Evolutionary conservation across 2,888 invertebrate species (phyloP).

Genomic region (Acronicta psi): DNA sequence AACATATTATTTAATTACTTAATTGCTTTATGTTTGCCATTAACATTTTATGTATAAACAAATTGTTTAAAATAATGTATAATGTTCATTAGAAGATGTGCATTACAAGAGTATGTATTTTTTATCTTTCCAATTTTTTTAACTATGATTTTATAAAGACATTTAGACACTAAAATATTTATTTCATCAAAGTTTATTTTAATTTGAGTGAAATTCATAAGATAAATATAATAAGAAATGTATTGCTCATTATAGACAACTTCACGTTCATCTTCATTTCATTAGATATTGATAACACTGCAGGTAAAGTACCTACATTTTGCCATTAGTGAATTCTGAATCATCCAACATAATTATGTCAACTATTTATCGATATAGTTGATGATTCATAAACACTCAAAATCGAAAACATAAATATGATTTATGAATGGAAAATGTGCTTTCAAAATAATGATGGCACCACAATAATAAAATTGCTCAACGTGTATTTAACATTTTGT

Average conservation of each 20-base stretch:
- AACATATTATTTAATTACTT: no score
- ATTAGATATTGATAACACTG: conserved; percentile 19
- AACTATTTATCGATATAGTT: conserved; percentile 24
- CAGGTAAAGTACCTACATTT: conserved; percentile 28
- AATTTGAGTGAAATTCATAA: conserved; percentile 20
- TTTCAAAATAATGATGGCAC: conserved; percentile 41
- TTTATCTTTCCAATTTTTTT: neutral
- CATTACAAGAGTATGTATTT: no score
- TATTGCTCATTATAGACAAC: conserved; percentile 20
- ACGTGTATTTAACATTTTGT: conserved; percentile 16
- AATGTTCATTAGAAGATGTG: no score
- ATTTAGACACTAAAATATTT: conserved; percentile 1
- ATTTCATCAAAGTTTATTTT: conserved; percentile 3
- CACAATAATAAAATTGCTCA: no score
- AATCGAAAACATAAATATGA: conserved; percentile 24
- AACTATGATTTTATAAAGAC: neutral
- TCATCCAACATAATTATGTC: conserved; percentile 20
- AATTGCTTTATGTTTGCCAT: no score
- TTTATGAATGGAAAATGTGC: neutral
- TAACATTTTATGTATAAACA: no score
- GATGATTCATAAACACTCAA: conserved; percentile 24
- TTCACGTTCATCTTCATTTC: conserved; percentile 16
- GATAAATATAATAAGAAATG: conserved; percentile 2
- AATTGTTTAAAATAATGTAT: no score
- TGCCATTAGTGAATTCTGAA: conserved; percentile 17